phyloP scores from a whole-genome alignment of 2,797 vertebrate genomes.

The Pangasius macronema region DNA sequence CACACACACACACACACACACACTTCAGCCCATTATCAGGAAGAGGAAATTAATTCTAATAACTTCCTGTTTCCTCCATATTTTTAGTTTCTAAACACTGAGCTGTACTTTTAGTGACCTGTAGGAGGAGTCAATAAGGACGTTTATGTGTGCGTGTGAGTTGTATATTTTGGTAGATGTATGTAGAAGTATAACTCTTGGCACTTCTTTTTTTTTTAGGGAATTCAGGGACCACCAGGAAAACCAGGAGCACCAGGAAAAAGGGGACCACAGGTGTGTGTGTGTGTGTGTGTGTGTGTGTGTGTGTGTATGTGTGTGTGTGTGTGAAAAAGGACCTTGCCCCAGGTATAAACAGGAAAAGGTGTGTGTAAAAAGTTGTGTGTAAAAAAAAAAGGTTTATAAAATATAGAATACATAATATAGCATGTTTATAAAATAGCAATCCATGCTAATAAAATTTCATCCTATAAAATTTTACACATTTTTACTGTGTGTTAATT shows the following conservation, averaged over 20 bases:
- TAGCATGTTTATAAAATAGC: no score
- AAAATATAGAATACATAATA: no score
- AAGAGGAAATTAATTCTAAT: slow-evolving; percentile 39
- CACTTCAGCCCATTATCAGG: slow-evolving; percentile 34
- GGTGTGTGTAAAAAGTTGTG: neutral
- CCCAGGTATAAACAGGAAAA: neutral
- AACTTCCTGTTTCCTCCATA: slow-evolving; percentile 47
- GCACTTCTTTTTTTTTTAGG: slow-evolving; percentile 71
- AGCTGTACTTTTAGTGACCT: neutral
- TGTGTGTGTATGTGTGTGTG: slow-evolving; percentile 1
- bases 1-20: neutral
- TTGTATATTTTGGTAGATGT: slow-evolving; percentile 18
- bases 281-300: slow-evolving; percentile 14
- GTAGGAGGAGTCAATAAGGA: neutral
- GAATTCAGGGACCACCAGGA: slow-evolving; percentile 86
- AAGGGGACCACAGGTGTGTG: slow-evolving; percentile 89
- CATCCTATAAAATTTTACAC: neutral
- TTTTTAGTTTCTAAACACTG: slow-evolving; percentile 39
- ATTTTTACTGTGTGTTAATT: neutral
- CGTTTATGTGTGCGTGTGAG: slow-evolving; percentile 12
- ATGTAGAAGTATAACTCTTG: slow-evolving; percentile 29
- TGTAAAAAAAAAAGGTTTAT: neutral
- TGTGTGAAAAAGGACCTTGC: neutral
- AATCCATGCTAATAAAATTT: neutral
- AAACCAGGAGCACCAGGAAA: slow-evolving; percentile 87